phyloP scores from a whole-genome alignment of 35 echinoderm and acorn worm genomes.

The Nesometra sesokonis region DNA sequence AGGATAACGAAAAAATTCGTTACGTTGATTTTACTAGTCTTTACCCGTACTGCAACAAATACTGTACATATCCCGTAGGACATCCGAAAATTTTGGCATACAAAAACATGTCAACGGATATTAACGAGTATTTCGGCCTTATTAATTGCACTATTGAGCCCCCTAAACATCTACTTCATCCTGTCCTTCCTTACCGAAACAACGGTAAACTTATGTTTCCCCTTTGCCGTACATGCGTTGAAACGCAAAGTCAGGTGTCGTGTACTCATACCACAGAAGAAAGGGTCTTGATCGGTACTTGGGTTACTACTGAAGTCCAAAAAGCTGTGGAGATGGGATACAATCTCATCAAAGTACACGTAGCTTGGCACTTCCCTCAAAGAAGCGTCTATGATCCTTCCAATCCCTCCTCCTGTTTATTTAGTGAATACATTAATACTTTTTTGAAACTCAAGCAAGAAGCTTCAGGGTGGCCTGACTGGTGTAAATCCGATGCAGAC shows the following conservation, averaged over 20 bases:
- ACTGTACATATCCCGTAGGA: constrained; percentile 8
- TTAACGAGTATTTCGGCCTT: no score
- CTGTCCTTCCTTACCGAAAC: constrained; percentile 3
- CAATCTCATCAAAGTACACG: background rate
- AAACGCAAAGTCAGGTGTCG: background rate
- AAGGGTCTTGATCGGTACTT: constrained; percentile 1
- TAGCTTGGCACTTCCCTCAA: background rate
- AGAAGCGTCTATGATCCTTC: background rate
- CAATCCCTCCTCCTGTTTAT: background rate
- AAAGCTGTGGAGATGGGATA: background rate
- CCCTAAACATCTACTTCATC: background rate
- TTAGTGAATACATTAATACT: background rate
- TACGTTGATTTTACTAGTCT: constrained; percentile 21
- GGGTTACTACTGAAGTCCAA: background rate
- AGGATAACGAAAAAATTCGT: background rate
- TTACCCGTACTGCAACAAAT: constrained; percentile 30
- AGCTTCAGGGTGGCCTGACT: background rate
- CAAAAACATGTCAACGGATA: no score
- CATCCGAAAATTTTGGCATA: constrained; percentile 10
- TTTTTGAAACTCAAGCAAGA: constrained; percentile 8
- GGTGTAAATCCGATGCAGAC: background rate
- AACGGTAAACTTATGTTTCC: constrained; percentile 12
- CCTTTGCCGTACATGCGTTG: constrained; percentile 10
- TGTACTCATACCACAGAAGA: background rate
- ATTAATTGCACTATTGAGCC: constrained; percentile 4